phyloP scores from a whole-genome alignment of 2,888 invertebrate species.

The Drosophila macrospina region DNA sequence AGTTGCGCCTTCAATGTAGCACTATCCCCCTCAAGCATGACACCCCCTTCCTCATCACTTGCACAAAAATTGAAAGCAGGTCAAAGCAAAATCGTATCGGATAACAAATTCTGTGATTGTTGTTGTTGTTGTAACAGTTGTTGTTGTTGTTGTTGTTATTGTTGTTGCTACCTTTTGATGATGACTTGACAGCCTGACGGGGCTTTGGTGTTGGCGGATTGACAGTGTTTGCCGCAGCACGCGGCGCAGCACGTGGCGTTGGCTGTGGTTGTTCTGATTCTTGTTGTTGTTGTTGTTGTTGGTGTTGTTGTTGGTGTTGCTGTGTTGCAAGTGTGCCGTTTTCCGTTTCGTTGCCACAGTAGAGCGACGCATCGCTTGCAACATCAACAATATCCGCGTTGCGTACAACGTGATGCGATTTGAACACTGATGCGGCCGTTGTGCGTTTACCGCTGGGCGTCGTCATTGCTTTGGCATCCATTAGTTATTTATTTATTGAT shows the following conservation, averaged over 20 bases:
- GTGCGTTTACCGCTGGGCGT: slow-evolving; percentile 65
- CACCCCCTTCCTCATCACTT: not conserved
- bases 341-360: slow-evolving; percentile 76
- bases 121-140: not conserved
- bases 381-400: slow-evolving; percentile 83
- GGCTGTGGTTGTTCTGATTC: slow-evolving; percentile 67
- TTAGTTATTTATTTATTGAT: slow-evolving; percentile 37
- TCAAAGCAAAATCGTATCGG: slow-evolving; percentile 47
- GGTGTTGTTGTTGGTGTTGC: slow-evolving; percentile 21
- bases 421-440: slow-evolving; percentile 71
- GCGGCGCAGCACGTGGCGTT: slow-evolving; percentile 84
- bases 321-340: slow-evolving; percentile 30
- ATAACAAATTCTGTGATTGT: slow-evolving; percentile 22
- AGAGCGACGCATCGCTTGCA: slow-evolving; percentile 84
- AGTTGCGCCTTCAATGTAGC: slow-evolving; percentile 20
- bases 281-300: slow-evolving; percentile 24
- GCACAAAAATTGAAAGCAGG: slow-evolving; percentile 56
- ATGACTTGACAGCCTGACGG: slow-evolving; percentile 80
- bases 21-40: not conserved
- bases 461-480: slow-evolving; percentile 68
- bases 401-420: slow-evolving; percentile 71
- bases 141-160: slow-evolving; percentile 1
- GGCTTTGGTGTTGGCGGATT: slow-evolving; percentile 85
- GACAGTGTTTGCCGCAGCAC: slow-evolving; percentile 55
- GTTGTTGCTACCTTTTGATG: slow-evolving; percentile 65